These are phyloP conservation scores for Lophochroa leadbeateri DNA, from an alignment of 2,113 vertebrate species.

Conservation along the genomic window DNA sequence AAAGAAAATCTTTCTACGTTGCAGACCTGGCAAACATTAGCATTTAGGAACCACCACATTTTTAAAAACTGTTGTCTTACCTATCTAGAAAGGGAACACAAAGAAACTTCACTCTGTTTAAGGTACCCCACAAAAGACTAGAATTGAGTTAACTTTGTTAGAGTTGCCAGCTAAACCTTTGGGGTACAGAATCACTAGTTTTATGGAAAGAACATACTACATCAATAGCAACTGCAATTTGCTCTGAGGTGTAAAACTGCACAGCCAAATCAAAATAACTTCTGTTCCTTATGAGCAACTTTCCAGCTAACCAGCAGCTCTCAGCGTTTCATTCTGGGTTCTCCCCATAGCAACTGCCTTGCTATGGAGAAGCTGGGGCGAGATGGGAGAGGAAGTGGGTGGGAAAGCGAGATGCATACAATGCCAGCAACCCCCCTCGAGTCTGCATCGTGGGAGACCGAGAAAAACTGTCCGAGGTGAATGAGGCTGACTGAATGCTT, in stretches of 20 bases:
- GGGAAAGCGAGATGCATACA: slow-evolving; percentile 3
- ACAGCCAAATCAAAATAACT: background rate
- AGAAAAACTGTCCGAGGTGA: background rate
- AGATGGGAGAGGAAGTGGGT: background rate
- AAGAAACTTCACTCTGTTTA: slow-evolving; percentile 60
- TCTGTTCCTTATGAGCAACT: background rate
- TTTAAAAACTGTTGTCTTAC: slow-evolving; percentile 60
- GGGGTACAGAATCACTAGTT: background rate
- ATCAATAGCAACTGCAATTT: slow-evolving; percentile 18
- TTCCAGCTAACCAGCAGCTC: background rate
- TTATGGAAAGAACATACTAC: slow-evolving; percentile 11
- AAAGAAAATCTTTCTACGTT: slow-evolving; percentile 60
- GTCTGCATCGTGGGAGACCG: slow-evolving; percentile 26
- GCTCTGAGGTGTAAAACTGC: slow-evolving; percentile 12
- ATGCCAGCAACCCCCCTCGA: background rate
- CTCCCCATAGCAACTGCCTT: slow-evolving; percentile 20
- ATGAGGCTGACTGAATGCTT: background rate
- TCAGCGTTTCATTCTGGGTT: background rate
- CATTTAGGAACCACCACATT: slow-evolving; percentile 73
- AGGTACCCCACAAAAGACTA: slow-evolving; percentile 41
- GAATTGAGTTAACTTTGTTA: slow-evolving; percentile 55
- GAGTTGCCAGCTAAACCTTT: slow-evolving; percentile 32
- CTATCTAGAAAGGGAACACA: slow-evolving; percentile 67
- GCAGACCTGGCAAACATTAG: slow-evolving; percentile 79
- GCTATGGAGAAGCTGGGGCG: background rate